Evolutionary conservation across 2,113 vertebrate genomes (phyloP).

Genomic region (Henicopernis longicauda): DNA sequence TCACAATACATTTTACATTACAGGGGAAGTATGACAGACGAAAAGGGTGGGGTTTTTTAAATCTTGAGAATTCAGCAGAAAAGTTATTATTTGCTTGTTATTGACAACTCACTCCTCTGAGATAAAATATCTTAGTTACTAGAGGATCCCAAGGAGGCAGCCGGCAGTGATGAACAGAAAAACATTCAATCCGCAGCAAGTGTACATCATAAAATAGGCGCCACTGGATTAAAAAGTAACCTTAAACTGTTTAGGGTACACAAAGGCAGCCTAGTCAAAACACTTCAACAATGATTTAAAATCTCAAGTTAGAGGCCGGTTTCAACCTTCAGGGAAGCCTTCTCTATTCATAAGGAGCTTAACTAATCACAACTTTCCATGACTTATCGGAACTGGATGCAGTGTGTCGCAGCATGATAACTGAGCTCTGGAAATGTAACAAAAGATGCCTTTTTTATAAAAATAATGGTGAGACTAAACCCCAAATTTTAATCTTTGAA

Average conservation of each 20-base stretch:
- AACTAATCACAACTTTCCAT: constrained; percentile 59
- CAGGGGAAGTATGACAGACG: not conserved
- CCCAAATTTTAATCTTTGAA: constrained; percentile 70
- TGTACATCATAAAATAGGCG: constrained; percentile 17
- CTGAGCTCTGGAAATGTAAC: constrained; percentile 60
- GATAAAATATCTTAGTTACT: constrained; percentile 39
- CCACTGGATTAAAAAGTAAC: constrained; percentile 47
- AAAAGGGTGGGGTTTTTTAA: rapidly evolving
- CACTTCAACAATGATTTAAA: constrained; percentile 52
- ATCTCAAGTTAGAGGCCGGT: constrained; percentile 39
- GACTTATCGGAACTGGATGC: constrained; percentile 63
- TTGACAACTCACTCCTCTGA: constrained; percentile 32
- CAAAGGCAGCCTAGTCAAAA: constrained; percentile 53
- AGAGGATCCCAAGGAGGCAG: constrained; percentile 38
- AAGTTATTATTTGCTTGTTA: constrained; percentile 32
- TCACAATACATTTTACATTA: not conserved
- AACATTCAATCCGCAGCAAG: constrained; percentile 17
- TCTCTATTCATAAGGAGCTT: constrained; percentile 49
- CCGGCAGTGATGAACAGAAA: constrained; percentile 40
- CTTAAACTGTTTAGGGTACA: constrained; percentile 52
- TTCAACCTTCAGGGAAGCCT: constrained; percentile 39
- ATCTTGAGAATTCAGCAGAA: constrained; percentile 14
- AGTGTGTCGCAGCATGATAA: constrained; percentile 53
- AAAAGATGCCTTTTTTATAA: constrained; percentile 58
- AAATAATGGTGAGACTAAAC: constrained; percentile 65